phyloP scores from a whole-genome alignment of 2,888 invertebrate species.

The Cantharis flavilabris region DNA sequence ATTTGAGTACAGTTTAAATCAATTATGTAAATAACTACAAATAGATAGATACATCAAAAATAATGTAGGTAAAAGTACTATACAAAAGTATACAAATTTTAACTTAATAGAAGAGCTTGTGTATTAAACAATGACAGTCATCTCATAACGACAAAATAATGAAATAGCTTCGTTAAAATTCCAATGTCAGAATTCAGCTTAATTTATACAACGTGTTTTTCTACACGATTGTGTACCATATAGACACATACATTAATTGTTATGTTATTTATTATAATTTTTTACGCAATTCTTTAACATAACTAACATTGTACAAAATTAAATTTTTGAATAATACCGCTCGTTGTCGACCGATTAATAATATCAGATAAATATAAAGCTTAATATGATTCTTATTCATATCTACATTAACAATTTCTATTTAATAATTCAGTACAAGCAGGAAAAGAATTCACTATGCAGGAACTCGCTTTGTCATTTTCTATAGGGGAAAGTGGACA shows the following conservation, averaged over 20 bases:
- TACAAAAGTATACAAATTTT: not conserved
- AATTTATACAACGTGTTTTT: constrained; percentile 45
- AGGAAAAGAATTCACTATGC: not conserved
- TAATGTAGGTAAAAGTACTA: not conserved
- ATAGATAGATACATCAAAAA: not conserved
- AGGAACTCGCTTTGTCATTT: not conserved
- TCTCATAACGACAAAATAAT: constrained; percentile 49
- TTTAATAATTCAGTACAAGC: too few species aligned
- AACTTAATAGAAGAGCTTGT: not conserved
- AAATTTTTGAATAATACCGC: constrained; percentile 8
- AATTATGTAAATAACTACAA: not conserved
- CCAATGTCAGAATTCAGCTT: constrained; percentile 46
- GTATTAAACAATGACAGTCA: constrained; percentile 48
- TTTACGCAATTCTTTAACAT: constrained; percentile 32
- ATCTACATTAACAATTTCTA: not conserved
- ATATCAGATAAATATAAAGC: not conserved
- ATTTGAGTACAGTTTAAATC: not conserved
- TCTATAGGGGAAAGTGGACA: not conserved
- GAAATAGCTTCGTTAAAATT: constrained; percentile 52
- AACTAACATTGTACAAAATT: constrained; percentile 26
- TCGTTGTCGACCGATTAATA: not conserved
- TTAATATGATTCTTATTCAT: not conserved
- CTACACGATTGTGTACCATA: constrained; percentile 33
- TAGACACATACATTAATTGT: constrained; percentile 40
- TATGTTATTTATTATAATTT: constrained; percentile 21